Evolutionary conservation across 2,888 invertebrate genomes (phyloP).

Genomic region (Coecobrya sp.): DNA sequence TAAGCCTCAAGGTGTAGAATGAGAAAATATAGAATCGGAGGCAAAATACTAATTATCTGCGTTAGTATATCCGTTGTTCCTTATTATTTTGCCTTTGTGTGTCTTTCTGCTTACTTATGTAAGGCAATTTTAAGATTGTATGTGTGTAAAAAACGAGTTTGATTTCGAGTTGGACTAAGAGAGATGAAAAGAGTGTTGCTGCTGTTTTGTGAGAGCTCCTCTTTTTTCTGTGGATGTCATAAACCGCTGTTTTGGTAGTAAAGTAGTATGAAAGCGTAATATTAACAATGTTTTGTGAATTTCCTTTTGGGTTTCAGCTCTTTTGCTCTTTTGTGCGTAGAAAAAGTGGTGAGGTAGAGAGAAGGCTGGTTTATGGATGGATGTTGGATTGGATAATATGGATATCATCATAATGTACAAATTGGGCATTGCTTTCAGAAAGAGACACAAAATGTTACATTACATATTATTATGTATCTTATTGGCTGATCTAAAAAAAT

Average conservation of each 20-base stretch:
- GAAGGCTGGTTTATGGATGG: not conserved
- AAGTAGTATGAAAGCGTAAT: not conserved
- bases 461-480: too few relatives aligned
- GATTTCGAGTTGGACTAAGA: conserved; percentile 1
- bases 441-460: not conserved
- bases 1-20: conserved; percentile 13
- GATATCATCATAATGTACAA: too few relatives aligned
- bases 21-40: conserved; percentile 7
- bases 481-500: too few relatives aligned
- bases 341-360: not conserved
- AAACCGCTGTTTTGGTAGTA: not conserved
- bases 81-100: conserved; percentile 37
- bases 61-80: conserved; percentile 32
- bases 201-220: not conserved
- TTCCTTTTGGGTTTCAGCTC: not conserved
- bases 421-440: not conserved
- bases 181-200: not conserved
- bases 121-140: not conserved
- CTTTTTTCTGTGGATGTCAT: not conserved
- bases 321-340: not conserved
- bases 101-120: too few relatives aligned
- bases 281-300: not conserved
- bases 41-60: not conserved
- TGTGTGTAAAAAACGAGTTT: not conserved
- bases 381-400: too few relatives aligned